These are phyloP conservation scores for Antedon bifida DNA, from an alignment of 35 echinoderm and acorn worm species.

Conservation along the genomic window DNA sequence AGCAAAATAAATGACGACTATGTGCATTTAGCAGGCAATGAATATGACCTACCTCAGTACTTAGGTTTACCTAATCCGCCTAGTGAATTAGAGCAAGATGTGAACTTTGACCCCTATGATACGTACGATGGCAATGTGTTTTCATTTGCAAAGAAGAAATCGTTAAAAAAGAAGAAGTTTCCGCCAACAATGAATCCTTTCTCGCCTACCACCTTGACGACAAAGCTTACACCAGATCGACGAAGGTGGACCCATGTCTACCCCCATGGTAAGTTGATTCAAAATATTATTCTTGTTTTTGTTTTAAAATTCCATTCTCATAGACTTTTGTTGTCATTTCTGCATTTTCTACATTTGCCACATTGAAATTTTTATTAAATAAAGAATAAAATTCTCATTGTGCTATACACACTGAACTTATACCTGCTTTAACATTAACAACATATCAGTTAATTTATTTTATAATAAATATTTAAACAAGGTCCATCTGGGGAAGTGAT, in stretches of 20 bases:
- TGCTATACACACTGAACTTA: too few species aligned
- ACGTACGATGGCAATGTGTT: not conserved
- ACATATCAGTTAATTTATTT: too few species aligned
- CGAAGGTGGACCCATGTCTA: constrained; percentile 87
- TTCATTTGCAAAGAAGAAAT: not conserved
- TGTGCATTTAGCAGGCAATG: too few species aligned
- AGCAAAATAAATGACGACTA: too few species aligned
- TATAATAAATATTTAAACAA: too few species aligned
- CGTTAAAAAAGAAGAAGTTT: not conserved
- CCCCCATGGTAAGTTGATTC: constrained; percentile 42
- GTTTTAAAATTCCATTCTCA: not conserved
- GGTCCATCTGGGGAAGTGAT: not conserved
- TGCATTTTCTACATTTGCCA: too few species aligned
- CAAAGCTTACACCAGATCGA: constrained; percentile 61
- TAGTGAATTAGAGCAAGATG: not conserved
- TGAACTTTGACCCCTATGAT: not conserved
- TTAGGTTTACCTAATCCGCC: not conserved
- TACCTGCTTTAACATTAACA: too few species aligned
- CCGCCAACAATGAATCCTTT: constrained; percentile 46
- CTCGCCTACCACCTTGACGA: constrained; percentile 35
- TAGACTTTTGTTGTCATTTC: too few species aligned
- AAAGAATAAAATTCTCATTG: too few species aligned
- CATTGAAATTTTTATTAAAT: too few species aligned
- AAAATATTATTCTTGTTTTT: not conserved
- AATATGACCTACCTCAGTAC: not conserved